Conservation (phyloP, 2,113 vertebrate genomes). For the Sylvilagus bachmani region DNA sequence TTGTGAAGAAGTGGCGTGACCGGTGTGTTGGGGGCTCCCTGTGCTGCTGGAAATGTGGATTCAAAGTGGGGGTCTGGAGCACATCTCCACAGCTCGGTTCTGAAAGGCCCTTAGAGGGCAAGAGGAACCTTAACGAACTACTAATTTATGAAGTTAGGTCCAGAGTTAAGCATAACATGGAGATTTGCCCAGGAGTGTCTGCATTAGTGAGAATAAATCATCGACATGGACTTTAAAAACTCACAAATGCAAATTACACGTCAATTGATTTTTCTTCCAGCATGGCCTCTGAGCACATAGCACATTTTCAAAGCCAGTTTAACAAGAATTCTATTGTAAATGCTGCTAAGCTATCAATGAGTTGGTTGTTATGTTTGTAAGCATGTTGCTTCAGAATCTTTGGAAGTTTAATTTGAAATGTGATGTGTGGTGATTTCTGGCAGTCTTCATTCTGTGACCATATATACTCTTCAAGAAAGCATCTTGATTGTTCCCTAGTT, state of each 20-base stretch:
- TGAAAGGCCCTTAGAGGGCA: background rate
- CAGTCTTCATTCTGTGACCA: background rate
- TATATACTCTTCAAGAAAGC: background rate
- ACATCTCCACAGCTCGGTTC: background rate
- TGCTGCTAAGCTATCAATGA: background rate
- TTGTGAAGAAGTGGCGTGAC: background rate
- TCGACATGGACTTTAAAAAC: constrained; percentile 80
- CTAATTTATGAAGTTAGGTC: constrained; percentile 69
- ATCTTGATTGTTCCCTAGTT: background rate
- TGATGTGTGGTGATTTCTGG: background rate
- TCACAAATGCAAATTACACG: constrained; percentile 62
- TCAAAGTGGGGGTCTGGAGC: background rate
- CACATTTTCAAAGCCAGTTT: constrained; percentile 48
- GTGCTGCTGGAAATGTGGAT: background rate
- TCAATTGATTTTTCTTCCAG: constrained; percentile 40
- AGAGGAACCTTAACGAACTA: constrained; percentile 74
- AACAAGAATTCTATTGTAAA: background rate
- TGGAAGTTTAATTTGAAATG: constrained; percentile 28
- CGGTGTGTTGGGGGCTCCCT: background rate
- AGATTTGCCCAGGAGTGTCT: constrained; percentile 77
- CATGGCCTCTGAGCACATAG: constrained; percentile 69
- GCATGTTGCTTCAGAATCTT: background rate
- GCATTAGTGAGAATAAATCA: constrained; percentile 82
- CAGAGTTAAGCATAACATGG: constrained; percentile 78
- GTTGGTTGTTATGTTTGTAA: constrained; percentile 6